Evolutionary conservation across 1,140 invertebrate species (phyloP).

Genomic region (Adelges cooleyi): DNA sequence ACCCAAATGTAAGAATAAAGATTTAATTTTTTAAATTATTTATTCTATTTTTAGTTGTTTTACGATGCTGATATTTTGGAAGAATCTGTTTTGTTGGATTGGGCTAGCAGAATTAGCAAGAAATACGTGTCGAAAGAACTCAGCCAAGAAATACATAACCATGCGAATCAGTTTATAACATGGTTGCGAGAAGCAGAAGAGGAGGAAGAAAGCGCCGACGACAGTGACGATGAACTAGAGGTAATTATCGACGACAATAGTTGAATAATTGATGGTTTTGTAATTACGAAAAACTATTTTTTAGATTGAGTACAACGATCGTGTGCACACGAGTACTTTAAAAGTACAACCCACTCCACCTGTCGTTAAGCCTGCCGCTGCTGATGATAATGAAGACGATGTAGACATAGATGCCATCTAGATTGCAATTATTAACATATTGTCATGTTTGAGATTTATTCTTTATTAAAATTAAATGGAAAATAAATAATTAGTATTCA

Average conservation of each 20-base stretch:
- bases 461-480: too few relatives aligned
- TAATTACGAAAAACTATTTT: slow-evolving; percentile 27
- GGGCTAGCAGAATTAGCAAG: slow-evolving; percentile 85
- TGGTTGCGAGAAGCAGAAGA: slow-evolving; percentile 97
- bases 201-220: slow-evolving; percentile 64
- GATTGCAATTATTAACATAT: too few relatives aligned
- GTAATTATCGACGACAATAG: too few relatives aligned
- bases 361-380: slow-evolving; percentile 38
- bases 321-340: slow-evolving; percentile 60
- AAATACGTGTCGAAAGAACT: slow-evolving; percentile 89
- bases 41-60: slow-evolving; percentile 50
- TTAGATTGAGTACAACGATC: slow-evolving; percentile 77
- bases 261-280: neutral
- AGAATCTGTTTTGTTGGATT: slow-evolving; percentile 86
- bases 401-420: slow-evolving; percentile 86
- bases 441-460: too few relatives aligned
- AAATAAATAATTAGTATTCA: too few relatives aligned
- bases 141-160: slow-evolving; percentile 80
- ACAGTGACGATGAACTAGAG: slow-evolving; percentile 58
- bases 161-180: slow-evolving; percentile 84
- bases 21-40: neutral
- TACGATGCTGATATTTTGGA: slow-evolving; percentile 93
- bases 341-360: slow-evolving; percentile 46
- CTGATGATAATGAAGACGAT: slow-evolving; percentile 57
- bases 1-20: neutral